These are phyloP conservation scores for Masnerella sp. DNA, from an alignment of 2,888 invertebrate species.

Conservation along the genomic window DNA sequence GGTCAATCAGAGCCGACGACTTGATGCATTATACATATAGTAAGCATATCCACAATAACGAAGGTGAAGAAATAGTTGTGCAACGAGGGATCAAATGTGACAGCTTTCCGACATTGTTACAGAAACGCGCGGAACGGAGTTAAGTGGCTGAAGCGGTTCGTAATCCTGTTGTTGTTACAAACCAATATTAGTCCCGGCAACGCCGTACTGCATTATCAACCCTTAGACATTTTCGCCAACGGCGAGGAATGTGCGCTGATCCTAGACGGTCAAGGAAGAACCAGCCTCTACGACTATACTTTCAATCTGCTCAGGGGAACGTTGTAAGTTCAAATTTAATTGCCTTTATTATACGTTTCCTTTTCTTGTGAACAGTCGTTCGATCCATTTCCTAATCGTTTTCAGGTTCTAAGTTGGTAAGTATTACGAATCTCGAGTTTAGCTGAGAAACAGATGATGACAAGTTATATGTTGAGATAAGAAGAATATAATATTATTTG, in stretches of 20 bases:
- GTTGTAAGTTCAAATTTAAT: constrained; percentile 82
- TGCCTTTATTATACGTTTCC: constrained; percentile 15
- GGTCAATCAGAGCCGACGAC: constrained; percentile 10
- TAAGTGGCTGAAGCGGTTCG: constrained; percentile 46
- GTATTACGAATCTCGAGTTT: too few species aligned
- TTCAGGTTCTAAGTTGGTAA: too few species aligned
- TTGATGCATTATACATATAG: constrained; percentile 45
- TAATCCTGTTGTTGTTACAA: constrained; percentile 50
- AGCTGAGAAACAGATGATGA: too few species aligned
- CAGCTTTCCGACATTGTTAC: constrained; percentile 50
- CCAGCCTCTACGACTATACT: constrained; percentile 90
- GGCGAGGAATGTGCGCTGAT: constrained; percentile 87
- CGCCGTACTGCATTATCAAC: constrained; percentile 70
- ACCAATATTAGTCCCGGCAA: constrained; percentile 47
- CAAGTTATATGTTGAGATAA: too few species aligned
- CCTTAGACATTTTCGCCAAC: constrained; percentile 67
- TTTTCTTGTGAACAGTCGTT: background rate
- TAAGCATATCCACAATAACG: constrained; percentile 30
- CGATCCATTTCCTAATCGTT: too few species aligned
- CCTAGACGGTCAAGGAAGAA: constrained; percentile 87
- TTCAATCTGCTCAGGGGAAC: constrained; percentile 89
- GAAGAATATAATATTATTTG: too few species aligned
- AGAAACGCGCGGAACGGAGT: constrained; percentile 42
- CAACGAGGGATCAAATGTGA: constrained; percentile 45
- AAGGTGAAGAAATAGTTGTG: constrained; percentile 43